Evolutionary conservation across 2,888 invertebrate genomes (phyloP).

Genomic region (Timema podura): DNA sequence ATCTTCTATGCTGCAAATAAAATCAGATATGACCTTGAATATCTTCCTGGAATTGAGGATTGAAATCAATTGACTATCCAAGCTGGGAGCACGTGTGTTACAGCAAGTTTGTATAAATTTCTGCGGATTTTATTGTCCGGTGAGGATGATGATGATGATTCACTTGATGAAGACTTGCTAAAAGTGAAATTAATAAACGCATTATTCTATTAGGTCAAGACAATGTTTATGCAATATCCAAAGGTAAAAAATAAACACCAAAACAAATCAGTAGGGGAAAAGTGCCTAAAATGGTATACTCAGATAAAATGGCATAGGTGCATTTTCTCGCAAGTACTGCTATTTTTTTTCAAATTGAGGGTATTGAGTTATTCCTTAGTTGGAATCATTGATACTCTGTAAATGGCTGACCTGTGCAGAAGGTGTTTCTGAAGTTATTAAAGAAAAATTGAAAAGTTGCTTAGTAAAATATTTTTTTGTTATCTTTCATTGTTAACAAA

Average conservation of each 20-base stretch:
- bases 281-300: too few species aligned
- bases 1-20: neutral
- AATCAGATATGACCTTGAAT: neutral
- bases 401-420: too few species aligned
- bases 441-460: too few species aligned
- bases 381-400: too few species aligned
- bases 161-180: neutral
- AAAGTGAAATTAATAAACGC: neutral
- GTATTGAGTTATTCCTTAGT: too few species aligned
- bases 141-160: neutral
- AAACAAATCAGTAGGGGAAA: slow-evolving; percentile 4
- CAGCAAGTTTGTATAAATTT: neutral
- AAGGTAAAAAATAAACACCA: neutral
- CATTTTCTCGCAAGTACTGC: too few species aligned
- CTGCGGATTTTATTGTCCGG: neutral
- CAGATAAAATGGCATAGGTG: too few species aligned
- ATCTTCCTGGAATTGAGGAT: neutral
- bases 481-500: too few species aligned
- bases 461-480: too few species aligned
- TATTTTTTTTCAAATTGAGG: too few species aligned
- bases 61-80: neutral
- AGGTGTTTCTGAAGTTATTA: too few species aligned
- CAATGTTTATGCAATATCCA: neutral
- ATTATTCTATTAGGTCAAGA: neutral
- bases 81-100: neutral